A percentile compares a stretch with the other conserved stretches of the same genome.
Conservation (phyloP, 1,140 invertebrate species). For the Drosophila arizonae region DNA sequence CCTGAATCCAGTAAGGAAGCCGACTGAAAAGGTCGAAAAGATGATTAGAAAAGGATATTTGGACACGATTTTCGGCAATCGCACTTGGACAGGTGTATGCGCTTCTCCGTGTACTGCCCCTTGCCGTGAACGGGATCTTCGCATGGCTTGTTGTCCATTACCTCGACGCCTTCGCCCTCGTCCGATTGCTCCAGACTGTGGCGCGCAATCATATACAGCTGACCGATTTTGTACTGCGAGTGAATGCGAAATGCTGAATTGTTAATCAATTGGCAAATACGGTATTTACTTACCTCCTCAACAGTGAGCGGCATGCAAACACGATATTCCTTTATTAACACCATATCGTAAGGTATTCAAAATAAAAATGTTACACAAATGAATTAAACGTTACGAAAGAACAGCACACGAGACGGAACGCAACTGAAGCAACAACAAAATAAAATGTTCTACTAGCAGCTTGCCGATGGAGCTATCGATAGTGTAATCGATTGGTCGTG, state of each 20-base stretch:
- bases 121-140: conserved; percentile 91
- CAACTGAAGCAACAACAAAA: conserved; percentile 47
- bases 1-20: conserved; percentile 94
- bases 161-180: conserved; percentile 95
- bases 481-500: conserved; percentile 10
- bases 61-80: conserved; percentile 33
- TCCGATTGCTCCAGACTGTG: conserved; percentile 96
- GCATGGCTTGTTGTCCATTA: conserved; percentile 91
- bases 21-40: conserved; percentile 85
- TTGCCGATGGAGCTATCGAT: conserved; percentile 28
- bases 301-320: conserved; percentile 96
- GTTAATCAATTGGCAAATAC: not conserved
- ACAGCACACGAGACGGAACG: conserved; percentile 33
- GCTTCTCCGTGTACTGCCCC: conserved; percentile 95
- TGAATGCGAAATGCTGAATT: conserved; percentile 81
- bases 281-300: conserved; percentile 88
- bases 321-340: conserved; percentile 91
- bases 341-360: conserved; percentile 46
- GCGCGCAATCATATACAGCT: conserved; percentile 97
- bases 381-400: conserved; percentile 42
- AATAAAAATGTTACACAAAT: conserved; percentile 3
- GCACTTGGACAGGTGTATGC: conserved; percentile 94
- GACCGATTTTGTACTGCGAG: conserved; percentile 93
- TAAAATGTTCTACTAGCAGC: conserved; percentile 19
- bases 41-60: not conserved